Percentiles rank a stretch among this genome's conserved stretches.
These are phyloP conservation scores for Tinea pellionella DNA, from an alignment of 2,888 invertebrate species.

Conservation along the genomic window DNA sequence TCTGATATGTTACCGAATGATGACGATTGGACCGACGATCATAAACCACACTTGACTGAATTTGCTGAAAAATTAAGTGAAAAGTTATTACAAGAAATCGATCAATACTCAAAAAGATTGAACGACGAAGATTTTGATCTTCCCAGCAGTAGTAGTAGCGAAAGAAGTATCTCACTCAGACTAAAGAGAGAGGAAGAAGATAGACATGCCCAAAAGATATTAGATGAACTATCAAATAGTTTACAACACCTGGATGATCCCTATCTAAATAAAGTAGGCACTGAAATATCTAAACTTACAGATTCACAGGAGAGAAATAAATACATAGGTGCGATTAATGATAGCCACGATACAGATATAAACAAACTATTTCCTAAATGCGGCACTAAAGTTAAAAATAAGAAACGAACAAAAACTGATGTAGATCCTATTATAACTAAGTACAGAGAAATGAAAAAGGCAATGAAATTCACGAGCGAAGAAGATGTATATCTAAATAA, in stretches of 20 bases:
- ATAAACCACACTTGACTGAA: conserved; percentile 77
- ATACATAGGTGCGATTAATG: conserved; percentile 66
- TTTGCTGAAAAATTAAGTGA: conserved; percentile 87
- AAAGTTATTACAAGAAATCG: conserved; percentile 82
- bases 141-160: conserved; percentile 61
- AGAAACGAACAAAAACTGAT: conserved; percentile 54
- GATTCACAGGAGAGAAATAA: conserved; percentile 71
- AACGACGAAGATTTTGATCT: conserved; percentile 65
- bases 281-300: conserved; percentile 69
- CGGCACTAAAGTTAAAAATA: conserved; percentile 61
- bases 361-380: conserved; percentile 61
- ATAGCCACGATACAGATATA: conserved; percentile 56
- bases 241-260: conserved; percentile 72
- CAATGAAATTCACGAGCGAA: conserved; percentile 56
- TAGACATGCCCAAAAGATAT: conserved; percentile 56
- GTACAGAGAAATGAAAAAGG: conserved; percentile 57
- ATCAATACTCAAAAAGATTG: conserved; percentile 68
- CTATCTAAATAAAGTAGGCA: conserved; percentile 68
- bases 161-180: conserved; percentile 62
- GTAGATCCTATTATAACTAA: conserved; percentile 62
- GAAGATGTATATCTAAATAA: conserved; percentile 55
- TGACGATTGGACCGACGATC: conserved; percentile 74
- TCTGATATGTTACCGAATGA: conserved; percentile 59
- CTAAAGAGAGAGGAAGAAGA: conserved; percentile 61
- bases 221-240: conserved; percentile 59